Evolutionary conservation across 2,888 invertebrate genomes (phyloP).

Genomic region (Eilema griseolum): DNA sequence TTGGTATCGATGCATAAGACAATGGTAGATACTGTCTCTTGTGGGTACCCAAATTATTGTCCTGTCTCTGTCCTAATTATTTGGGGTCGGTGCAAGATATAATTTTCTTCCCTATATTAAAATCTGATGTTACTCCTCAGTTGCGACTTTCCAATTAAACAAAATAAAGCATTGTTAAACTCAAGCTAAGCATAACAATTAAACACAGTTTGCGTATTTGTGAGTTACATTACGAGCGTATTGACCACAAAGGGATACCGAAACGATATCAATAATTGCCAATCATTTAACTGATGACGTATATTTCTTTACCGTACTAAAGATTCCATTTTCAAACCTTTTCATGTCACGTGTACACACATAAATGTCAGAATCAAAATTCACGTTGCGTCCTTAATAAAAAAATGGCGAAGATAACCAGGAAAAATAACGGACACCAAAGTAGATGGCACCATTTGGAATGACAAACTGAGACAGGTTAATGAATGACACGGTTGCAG

Average conservation of each 20-base stretch:
- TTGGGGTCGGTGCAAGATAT: background rate
- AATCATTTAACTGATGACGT: background rate
- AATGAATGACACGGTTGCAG: slow-evolving; percentile 11
- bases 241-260: background rate
- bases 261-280: background rate
- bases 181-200: background rate
- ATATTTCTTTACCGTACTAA: background rate
- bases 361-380: background rate
- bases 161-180: background rate
- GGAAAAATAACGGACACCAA: background rate
- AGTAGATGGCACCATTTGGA: background rate
- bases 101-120: background rate
- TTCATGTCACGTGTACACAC: background rate
- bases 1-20: background rate
- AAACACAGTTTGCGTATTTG: background rate
- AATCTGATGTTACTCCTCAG: background rate
- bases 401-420: background rate
- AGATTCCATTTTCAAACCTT: slow-evolving; percentile 11
- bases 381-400: background rate
- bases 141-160: background rate
- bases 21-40: background rate
- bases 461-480: background rate
- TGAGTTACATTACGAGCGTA: background rate
- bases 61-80: background rate
- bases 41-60: too few species aligned